These are phyloP conservation scores for Euplexia lucipara DNA, from an alignment of 2,888 invertebrate genomes.

Conservation along the genomic window DNA sequence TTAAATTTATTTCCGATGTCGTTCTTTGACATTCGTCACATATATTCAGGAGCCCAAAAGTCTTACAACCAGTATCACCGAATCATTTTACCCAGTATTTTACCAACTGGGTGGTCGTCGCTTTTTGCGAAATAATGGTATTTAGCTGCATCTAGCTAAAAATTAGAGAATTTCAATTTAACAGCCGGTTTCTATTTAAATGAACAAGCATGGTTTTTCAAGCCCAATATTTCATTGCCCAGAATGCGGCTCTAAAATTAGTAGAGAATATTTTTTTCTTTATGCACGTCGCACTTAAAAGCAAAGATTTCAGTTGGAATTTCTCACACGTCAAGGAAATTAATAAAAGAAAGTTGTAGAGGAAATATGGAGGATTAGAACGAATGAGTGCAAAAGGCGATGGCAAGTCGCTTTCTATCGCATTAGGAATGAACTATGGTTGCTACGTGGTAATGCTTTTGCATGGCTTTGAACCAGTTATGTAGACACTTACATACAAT, in stretches of 20 bases:
- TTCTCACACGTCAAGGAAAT: constrained; percentile 5
- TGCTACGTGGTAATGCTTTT: constrained; percentile 12
- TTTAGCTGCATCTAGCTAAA: too few relatives aligned
- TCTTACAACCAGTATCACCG: too few relatives aligned
- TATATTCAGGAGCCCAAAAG: too few relatives aligned
- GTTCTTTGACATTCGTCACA: too few relatives aligned
- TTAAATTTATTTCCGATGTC: too few relatives aligned
- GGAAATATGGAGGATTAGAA: constrained; percentile 13
- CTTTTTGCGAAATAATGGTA: too few relatives aligned
- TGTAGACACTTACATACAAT: too few relatives aligned
- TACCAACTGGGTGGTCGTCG: too few relatives aligned
- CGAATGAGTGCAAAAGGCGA: constrained; percentile 4
- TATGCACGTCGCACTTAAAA: background rate
- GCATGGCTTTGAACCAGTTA: background rate
- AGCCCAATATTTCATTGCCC: too few relatives aligned
- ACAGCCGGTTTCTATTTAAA: too few relatives aligned
- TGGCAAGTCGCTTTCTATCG: constrained; percentile 21
- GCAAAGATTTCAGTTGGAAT: background rate
- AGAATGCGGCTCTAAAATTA: background rate
- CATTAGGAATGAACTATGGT: constrained; percentile 23
- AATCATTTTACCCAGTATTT: too few relatives aligned
- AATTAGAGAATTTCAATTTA: too few relatives aligned
- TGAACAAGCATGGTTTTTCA: background rate
- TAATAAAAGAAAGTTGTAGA: background rate
- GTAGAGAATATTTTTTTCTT: background rate